These are phyloP conservation scores for Microcaecilia unicolor DNA, from an alignment of 2,797 vertebrate genomes.

Conservation along the genomic window DNA sequence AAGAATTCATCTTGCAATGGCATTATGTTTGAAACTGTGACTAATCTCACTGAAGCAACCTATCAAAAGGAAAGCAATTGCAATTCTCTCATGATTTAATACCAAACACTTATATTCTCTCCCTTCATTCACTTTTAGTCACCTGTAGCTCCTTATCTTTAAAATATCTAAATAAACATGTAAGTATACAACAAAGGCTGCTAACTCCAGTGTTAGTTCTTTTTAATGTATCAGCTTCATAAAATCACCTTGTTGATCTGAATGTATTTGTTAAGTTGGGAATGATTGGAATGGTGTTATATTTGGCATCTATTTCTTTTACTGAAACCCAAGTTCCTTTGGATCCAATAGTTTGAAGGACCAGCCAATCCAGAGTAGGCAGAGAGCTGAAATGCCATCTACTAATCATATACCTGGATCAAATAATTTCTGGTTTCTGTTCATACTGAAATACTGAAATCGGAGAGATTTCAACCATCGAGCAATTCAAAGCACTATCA, in stretches of 20 bases:
- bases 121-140: slow-evolving; percentile 31
- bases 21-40: slow-evolving; percentile 31
- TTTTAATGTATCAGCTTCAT: slow-evolving; percentile 55
- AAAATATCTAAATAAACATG: slow-evolving; percentile 43
- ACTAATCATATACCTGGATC: too few relatives aligned
- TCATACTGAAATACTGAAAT: too few relatives aligned
- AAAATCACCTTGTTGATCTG: slow-evolving; percentile 58
- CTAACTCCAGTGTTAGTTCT: slow-evolving; percentile 44
- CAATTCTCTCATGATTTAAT: slow-evolving; percentile 29
- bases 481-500: too few relatives aligned
- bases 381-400: too few relatives aligned
- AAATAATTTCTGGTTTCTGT: too few relatives aligned
- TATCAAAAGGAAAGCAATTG: slow-evolving; percentile 31
- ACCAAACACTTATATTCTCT: slow-evolving; percentile 29
- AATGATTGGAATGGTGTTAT: slow-evolving; percentile 25
- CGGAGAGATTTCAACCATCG: too few relatives aligned
- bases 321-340: too few relatives aligned
- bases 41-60: slow-evolving; percentile 30
- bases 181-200: slow-evolving; percentile 56
- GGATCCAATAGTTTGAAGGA: too few relatives aligned
- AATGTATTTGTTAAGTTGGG: slow-evolving; percentile 49
- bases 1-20: slow-evolving; percentile 17
- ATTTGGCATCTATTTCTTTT: too few relatives aligned
- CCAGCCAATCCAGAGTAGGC: too few relatives aligned
- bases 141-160: slow-evolving; percentile 47